Conservation (phyloP, 1,140 invertebrate genomes). For the Helicoverpa armigera region DNA sequence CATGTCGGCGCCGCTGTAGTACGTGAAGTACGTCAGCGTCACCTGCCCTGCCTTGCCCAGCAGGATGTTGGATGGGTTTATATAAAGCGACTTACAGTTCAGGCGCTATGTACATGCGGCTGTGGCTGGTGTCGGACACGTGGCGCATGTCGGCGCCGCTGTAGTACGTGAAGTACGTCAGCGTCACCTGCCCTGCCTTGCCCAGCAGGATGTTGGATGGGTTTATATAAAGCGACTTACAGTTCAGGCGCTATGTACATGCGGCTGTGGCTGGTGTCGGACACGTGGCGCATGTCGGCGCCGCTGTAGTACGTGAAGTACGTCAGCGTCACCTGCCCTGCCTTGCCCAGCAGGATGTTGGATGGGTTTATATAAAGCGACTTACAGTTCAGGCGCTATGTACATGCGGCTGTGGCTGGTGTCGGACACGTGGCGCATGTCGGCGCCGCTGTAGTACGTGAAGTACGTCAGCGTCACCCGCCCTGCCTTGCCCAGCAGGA, state of each 20-base stretch:
- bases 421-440: slow-evolving; percentile 48
- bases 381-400: slow-evolving; percentile 89
- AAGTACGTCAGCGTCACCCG: slow-evolving; percentile 90
- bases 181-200: slow-evolving; percentile 89
- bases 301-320: slow-evolving; percentile 84
- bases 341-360: slow-evolving; percentile 91
- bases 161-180: slow-evolving; percentile 88
- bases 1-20: slow-evolving; percentile 62
- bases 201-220: slow-evolving; percentile 92
- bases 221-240: slow-evolving; percentile 77
- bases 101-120: slow-evolving; percentile 89
- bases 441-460: slow-evolving; percentile 60
- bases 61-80: slow-evolving; percentile 91
- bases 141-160: slow-evolving; percentile 57
- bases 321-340: slow-evolving; percentile 90
- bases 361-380: slow-evolving; percentile 87
- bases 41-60: slow-evolving; percentile 90
- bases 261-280: slow-evolving; percentile 53
- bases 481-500: slow-evolving; percentile 90
- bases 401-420: slow-evolving; percentile 81
- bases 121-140: not conserved
- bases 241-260: slow-evolving; percentile 91
- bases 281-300: slow-evolving; percentile 52
- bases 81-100: slow-evolving; percentile 79
- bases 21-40: slow-evolving; percentile 88